Percentiles rank a stretch among this genome's conserved stretches.
phyloP scores from a whole-genome alignment of 2,888 invertebrate genomes.

The Anticlea derivata region DNA sequence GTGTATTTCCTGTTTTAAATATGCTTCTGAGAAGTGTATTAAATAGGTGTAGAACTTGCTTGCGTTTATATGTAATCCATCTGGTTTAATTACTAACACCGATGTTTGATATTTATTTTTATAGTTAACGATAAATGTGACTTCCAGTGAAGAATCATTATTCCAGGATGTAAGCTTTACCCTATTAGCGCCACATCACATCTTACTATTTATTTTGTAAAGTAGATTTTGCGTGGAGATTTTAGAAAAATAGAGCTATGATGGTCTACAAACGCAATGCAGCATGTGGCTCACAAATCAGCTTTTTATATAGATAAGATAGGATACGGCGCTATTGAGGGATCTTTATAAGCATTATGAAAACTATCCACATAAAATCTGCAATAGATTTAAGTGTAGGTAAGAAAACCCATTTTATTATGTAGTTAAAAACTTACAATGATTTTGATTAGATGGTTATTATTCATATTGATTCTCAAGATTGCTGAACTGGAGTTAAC shows the following conservation, averaged over 20 bases:
- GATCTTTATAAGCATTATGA: too few relatives aligned
- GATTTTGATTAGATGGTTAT: too few relatives aligned
- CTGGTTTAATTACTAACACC: slow-evolving; percentile 14
- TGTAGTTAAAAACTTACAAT: neutral
- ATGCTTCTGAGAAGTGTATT: slow-evolving; percentile 70
- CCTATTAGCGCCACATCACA: too few relatives aligned
- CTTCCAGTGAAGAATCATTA: slow-evolving; percentile 17
- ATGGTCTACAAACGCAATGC: too few relatives aligned
- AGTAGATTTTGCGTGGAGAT: too few relatives aligned
- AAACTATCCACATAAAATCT: slow-evolving; percentile 19
- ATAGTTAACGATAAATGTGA: neutral
- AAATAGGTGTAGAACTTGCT: slow-evolving; percentile 54
- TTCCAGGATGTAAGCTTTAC: slow-evolving; percentile 15
- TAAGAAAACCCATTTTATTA: slow-evolving; percentile 6
- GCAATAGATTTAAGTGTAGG: slow-evolving; percentile 16
- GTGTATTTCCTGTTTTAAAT: slow-evolving; percentile 34
- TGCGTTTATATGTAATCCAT: slow-evolving; percentile 25
- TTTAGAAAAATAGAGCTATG: too few relatives aligned
- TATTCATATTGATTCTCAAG: neutral
- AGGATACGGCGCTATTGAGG: too few relatives aligned
- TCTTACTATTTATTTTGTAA: too few relatives aligned
- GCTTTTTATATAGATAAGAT: too few relatives aligned
- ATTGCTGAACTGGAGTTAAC: neutral
- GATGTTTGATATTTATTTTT: slow-evolving; percentile 9
- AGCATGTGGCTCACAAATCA: too few relatives aligned